Evolutionary conservation across 30 jellyfish, hydroid and myxozoan genomes (phyloP), one percentile per base, ranked within the genome.

Genomic region (Chrysaora quinquecirrha): DNA sequence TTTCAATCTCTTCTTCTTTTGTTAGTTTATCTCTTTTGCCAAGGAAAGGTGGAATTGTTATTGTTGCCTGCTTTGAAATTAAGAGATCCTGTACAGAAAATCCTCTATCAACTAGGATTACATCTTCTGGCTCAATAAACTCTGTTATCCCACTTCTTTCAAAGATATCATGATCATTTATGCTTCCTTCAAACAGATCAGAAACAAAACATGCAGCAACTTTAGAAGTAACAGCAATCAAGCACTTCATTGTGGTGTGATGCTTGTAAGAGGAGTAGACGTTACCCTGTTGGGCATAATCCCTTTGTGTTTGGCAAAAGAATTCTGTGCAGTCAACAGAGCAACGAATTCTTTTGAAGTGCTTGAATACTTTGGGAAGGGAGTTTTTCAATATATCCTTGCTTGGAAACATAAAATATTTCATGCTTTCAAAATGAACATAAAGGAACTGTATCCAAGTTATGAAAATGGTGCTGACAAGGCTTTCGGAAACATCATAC

Each of bases 161-260:
- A 31, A 88, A 88, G 23, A 88, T 58, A 7, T 10, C 77, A 14
- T 67, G 87, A 48, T 88, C 92, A 3, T 31, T 35, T 28, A 82
- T 73, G 43, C 97, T 71, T n/a, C 96, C 96, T 56, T 88, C 96
- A 73, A 35, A 88, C 11, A 81, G 82, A 60, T 88, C 89, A 38
- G 90, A 88, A 3, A 88, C 71, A 48, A 80, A 82, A 31, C 96
- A 78, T 6, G 81, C 81, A 19, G 96, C 89, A 30, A 96, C 96
- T 67, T 88, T 81, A 54, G 96, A 96, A n/a, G 85, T 82, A 2
- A 88, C 90, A 30, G 96, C 96, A 71, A 88, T 73, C 70, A 88
- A 70, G 38, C 96, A 81, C 64, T 88, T 69, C 66, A 69, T 21
- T 23, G 85, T 73, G 24, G 21, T 35, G 25, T 73, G 85, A 73